Conservation (phyloP, 2,113 vertebrate species). For the Forbesichthys papilliferus region DNA sequence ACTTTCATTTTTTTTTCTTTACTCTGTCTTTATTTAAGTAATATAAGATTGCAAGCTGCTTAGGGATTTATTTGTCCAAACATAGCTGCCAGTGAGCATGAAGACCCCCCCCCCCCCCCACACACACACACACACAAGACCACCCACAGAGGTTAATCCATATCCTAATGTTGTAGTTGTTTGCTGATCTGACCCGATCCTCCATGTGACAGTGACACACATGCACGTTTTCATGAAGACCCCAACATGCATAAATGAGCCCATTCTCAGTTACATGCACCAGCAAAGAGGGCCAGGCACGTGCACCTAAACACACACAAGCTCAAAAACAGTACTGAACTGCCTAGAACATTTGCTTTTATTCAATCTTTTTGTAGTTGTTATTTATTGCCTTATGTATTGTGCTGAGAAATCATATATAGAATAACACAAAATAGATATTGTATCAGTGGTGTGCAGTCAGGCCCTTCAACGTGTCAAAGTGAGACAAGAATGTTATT, state of each 20-base stretch:
- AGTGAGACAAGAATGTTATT: too few relatives aligned
- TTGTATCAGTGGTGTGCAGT: too few relatives aligned
- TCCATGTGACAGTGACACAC: slow-evolving; percentile 35
- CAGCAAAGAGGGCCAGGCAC: background rate
- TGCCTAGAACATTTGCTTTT: slow-evolving; percentile 69
- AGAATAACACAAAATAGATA: slow-evolving; percentile 53
- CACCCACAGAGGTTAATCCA: slow-evolving; percentile 44
- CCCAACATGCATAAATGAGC: slow-evolving; percentile 38
- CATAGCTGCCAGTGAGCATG: slow-evolving; percentile 52
- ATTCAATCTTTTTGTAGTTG: slow-evolving; percentile 55
- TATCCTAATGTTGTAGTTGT: slow-evolving; percentile 49
- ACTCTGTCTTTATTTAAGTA: slow-evolving; percentile 33
- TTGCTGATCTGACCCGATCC: slow-evolving; percentile 69
- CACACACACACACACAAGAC: slow-evolving; percentile 32
- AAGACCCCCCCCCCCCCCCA: background rate
- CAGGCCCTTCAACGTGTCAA: too few relatives aligned
- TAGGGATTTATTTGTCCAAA: slow-evolving; percentile 32
- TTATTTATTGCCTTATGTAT: slow-evolving; percentile 32
- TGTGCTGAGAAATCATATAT: slow-evolving; percentile 62
- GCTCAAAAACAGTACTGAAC: slow-evolving; percentile 49
- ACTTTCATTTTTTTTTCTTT: slow-evolving; percentile 25
- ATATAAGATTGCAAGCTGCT: slow-evolving; percentile 45
- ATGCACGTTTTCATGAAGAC: slow-evolving; percentile 2
- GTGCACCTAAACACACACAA: slow-evolving; percentile 11
- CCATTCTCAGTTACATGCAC: too few relatives aligned